These are phyloP conservation scores for Gopherus evgoodei DNA, from an alignment of 2,113 vertebrate species.

Conservation along the genomic window DNA sequence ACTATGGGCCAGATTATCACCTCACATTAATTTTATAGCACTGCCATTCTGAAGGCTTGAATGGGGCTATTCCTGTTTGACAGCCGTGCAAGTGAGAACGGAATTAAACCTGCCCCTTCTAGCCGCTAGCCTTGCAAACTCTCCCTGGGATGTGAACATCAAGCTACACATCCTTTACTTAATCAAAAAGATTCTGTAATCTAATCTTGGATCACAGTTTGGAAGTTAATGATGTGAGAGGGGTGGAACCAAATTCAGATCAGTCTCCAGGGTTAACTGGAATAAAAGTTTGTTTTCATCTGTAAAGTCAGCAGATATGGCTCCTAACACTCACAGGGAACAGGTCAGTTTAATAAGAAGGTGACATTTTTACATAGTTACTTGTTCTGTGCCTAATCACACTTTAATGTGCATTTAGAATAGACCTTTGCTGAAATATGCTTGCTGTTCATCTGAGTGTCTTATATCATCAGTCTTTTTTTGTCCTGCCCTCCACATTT, in stretches of 20 bases:
- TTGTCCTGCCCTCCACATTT: not conserved
- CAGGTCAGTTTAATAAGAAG: not conserved
- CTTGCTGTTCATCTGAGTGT: not conserved
- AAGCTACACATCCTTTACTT: not conserved
- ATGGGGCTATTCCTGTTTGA: not conserved
- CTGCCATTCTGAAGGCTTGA: not conserved
- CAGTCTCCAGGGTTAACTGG: accelerated
- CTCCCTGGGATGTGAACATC: not conserved
- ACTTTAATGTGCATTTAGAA: not conserved
- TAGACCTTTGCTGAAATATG: not conserved
- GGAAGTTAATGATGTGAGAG: not conserved
- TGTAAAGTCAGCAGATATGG: accelerated
- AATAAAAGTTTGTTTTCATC: not conserved
- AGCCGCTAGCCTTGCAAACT: not conserved
- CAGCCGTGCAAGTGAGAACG: accelerated
- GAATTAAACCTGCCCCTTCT: not conserved
- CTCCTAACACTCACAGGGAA: not conserved
- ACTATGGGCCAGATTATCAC: accelerated
- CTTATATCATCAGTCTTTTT: not conserved
- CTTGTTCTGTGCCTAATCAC: not conserved
- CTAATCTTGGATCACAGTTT: not conserved
- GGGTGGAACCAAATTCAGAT: not conserved
- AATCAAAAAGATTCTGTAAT: not conserved
- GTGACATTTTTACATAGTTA: not conserved
- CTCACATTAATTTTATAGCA: not conserved